A percentile compares a stretch with the other conserved stretches of the same genome.
phyloP scores from a whole-genome alignment of 37 sponge, comb jelly and placozoan species.

The Halichondria panicea region DNA sequence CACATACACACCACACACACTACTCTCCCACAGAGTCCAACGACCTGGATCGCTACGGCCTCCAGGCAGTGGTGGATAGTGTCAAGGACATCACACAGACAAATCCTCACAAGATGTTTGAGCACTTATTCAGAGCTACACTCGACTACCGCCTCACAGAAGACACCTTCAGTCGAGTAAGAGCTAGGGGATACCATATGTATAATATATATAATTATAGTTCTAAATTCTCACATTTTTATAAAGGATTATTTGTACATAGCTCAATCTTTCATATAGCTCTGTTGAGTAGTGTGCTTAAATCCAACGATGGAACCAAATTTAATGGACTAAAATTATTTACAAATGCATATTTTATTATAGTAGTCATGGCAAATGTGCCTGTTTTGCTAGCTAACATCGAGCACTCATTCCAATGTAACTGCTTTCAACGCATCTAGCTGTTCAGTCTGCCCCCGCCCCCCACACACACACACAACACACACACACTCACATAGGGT shows the following conservation, averaged over 20 bases:
- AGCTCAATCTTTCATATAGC: too few species aligned
- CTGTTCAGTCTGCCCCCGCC: background rate
- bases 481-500: constrained; percentile 42
- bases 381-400: too few species aligned
- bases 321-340: too few species aligned
- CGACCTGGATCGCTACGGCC: constrained; percentile 18
- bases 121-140: constrained; percentile 22
- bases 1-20: background rate
- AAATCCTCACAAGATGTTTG: constrained; percentile 47
- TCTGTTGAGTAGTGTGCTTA: too few species aligned
- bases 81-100: constrained; percentile 17
- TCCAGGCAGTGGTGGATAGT: constrained; percentile 24
- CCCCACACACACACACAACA: background rate
- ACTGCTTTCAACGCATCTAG: background rate
- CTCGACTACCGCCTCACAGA: constrained; percentile 49
- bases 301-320: too few species aligned
- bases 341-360: too few species aligned
- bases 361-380: too few species aligned
- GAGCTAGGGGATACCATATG: background rate
- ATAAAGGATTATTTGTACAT: background rate
- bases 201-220: background rate
- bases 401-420: too few species aligned
- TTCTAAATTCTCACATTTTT: background rate
- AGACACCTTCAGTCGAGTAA: constrained; percentile 47
- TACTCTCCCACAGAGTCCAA: background rate